Evolutionary conservation across 2,113 vertebrate genomes (phyloP), one percentile per base, ranked within the genome.

Genomic region (Panthera leo): DNA sequence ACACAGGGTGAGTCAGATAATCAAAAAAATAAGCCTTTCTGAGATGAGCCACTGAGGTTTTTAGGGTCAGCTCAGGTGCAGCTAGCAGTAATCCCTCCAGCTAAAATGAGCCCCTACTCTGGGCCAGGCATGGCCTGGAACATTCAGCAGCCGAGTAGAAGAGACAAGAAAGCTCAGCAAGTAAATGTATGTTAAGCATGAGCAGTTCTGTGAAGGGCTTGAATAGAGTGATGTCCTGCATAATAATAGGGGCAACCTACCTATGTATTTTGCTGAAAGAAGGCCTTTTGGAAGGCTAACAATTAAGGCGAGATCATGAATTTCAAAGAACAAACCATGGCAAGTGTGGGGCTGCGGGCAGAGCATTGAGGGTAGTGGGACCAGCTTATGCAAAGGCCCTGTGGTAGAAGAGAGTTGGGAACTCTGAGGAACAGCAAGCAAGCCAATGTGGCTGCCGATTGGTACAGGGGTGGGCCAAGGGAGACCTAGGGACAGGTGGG

Each of bases 11-110:
- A 27, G 29, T 58, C 58, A 15, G 3, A 13, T 15, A 39, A 7
- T 36, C n/a, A 27, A 67, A 39, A 34, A 83, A 51, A 5, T 19
- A 36, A 68, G 14, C 27, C 21, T n/a, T 82, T n/a, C 27, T 23
- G 11, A 75, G 58, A n/a, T 0, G 12, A 61, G 27, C 67, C 48
- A 5, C 48, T 29, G 9, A 67, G 15, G 7, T 2, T n/a, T 0
- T 8, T 25, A 29, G 80, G 55, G n/a, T 39, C 13, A 6, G 9
- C 9, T 25, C 36, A 51, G 58, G 83, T 58, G 25, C 15, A 6
- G 2, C 58, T 9, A 2, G 15, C 58, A 15, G 31, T 51, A n/a
- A 45, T 29, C 23, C 21, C 67, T 6, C 1, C 19, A 27, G 70
- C 58, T 36, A 42, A 76, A 88, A 5, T 14, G 15, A 45, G 51